Conservation (phyloP, 2,888 invertebrate genomes). For the Orchestes rusci region DNA sequence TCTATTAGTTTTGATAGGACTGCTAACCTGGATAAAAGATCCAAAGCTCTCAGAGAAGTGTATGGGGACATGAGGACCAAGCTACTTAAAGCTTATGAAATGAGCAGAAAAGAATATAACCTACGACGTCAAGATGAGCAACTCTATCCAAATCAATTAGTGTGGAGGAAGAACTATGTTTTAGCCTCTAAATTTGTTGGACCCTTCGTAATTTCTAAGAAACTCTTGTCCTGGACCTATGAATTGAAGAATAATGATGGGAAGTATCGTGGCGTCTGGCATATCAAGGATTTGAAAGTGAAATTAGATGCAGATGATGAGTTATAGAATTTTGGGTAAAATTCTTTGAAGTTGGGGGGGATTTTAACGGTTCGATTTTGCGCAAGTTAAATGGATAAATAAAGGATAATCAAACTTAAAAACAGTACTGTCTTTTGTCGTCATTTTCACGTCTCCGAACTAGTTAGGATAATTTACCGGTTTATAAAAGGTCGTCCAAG, state of each 20-base stretch:
- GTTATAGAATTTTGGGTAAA: neutral
- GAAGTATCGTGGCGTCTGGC: conserved; percentile 16
- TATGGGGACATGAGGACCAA: neutral
- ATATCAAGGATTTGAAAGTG: conserved; percentile 20
- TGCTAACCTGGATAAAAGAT: neutral
- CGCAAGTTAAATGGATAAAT: too few species aligned
- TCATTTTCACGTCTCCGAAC: too few species aligned
- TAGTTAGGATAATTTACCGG: too few species aligned
- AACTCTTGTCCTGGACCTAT: conserved; percentile 13
- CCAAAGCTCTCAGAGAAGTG: neutral
- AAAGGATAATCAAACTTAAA: too few species aligned
- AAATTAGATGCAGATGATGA: neutral
- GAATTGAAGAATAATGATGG: conserved; percentile 16
- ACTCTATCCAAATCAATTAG: neutral
- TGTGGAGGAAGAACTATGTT: conserved; percentile 1
- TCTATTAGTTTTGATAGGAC: neutral
- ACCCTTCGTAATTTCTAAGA: conserved; percentile 17
- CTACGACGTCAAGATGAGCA: neutral
- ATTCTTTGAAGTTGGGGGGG: neutral
- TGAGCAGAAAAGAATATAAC: conserved; percentile 10
- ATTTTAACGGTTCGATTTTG: neutral
- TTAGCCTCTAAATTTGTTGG: conserved; percentile 26
- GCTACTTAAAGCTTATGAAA: conserved; percentile 25
- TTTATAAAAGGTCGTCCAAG: too few species aligned
- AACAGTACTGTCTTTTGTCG: too few species aligned